Conservation (phyloP, 2,888 invertebrate species). For the Sipha maydis region DNA sequence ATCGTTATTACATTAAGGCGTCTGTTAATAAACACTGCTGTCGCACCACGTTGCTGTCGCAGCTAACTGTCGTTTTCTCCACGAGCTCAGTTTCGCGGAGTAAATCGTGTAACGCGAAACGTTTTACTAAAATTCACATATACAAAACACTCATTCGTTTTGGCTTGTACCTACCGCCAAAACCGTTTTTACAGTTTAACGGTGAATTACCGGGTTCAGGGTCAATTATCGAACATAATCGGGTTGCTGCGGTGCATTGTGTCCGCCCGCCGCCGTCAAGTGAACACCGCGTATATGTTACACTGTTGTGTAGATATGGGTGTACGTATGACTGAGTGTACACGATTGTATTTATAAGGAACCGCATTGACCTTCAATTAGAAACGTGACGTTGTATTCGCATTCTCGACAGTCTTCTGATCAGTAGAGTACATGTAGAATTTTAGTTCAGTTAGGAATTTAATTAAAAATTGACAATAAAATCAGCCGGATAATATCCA, state of each 20-base stretch:
- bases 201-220: slow-evolving; percentile 58
- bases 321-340: background rate
- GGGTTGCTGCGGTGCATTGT: slow-evolving; percentile 47
- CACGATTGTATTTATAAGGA: background rate
- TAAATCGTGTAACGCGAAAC: slow-evolving; percentile 50
- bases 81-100: background rate
- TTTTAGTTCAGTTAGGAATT: too few species aligned
- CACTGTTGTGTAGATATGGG: background rate
- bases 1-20: background rate
- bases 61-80: background rate
- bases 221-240: slow-evolving; percentile 53
- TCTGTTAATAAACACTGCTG: background rate
- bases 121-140: slow-evolving; percentile 19
- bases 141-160: slow-evolving; percentile 43
- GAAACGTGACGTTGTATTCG: slow-evolving; percentile 19
- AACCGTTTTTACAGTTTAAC: slow-evolving; percentile 37
- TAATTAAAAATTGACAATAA: too few species aligned
- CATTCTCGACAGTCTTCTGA: slow-evolving; percentile 46
- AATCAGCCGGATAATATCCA: too few species aligned
- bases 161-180: slow-evolving; percentile 22
- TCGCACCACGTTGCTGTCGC: background rate
- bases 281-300: background rate
- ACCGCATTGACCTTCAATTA: slow-evolving; percentile 51
- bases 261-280: slow-evolving; percentile 11
- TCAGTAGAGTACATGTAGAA: background rate